These are phyloP conservation scores for Leptoteleia sp. DNA, from an alignment of 1,140 invertebrate genomes.

Conservation along the genomic window DNA sequence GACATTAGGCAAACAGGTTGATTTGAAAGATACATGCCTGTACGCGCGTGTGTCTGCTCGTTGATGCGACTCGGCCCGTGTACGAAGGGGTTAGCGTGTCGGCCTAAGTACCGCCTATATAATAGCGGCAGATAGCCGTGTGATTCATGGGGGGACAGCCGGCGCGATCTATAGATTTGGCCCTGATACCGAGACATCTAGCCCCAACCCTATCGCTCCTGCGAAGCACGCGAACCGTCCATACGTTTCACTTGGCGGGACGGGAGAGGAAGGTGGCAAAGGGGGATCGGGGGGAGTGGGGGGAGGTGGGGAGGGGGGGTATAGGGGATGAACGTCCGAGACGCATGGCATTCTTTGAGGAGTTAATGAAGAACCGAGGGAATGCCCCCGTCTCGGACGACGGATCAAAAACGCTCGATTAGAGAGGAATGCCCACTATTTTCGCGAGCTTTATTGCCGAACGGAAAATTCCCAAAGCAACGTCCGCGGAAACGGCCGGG, in stretches of 20 bases:
- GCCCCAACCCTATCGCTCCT: no score
- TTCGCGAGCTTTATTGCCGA: conserved; percentile 23
- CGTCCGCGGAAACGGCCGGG: background rate
- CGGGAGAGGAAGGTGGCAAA: no score
- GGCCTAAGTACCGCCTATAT: conserved; percentile 72
- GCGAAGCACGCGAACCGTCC: conserved; percentile 75
- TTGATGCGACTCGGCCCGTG: conserved; percentile 22
- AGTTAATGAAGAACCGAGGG: conserved; percentile 64
- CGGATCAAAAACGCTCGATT: conserved; percentile 44
- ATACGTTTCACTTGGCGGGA: conserved; percentile 76
- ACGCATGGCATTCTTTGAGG: conserved; percentile 71
- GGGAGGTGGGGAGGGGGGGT: no score
- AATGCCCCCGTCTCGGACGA: conserved; percentile 24
- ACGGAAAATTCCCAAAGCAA: background rate
- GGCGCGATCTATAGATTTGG: conserved; percentile 73
- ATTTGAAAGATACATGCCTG: conserved; percentile 68
- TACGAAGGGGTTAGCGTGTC: conserved; percentile 69
- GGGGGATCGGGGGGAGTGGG: no score
- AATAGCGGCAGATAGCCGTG: conserved; percentile 72
- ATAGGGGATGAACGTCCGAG: no score
- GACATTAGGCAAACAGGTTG: conserved; percentile 73
- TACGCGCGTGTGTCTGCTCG: conserved; percentile 31
- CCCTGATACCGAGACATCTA: conserved; percentile 73
- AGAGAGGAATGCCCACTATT: conserved; percentile 35
- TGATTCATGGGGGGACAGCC: conserved; percentile 74